These are phyloP conservation scores for Gopherus flavomarginatus DNA, from an alignment of 2,113 vertebrate species.

Conservation along the genomic window DNA sequence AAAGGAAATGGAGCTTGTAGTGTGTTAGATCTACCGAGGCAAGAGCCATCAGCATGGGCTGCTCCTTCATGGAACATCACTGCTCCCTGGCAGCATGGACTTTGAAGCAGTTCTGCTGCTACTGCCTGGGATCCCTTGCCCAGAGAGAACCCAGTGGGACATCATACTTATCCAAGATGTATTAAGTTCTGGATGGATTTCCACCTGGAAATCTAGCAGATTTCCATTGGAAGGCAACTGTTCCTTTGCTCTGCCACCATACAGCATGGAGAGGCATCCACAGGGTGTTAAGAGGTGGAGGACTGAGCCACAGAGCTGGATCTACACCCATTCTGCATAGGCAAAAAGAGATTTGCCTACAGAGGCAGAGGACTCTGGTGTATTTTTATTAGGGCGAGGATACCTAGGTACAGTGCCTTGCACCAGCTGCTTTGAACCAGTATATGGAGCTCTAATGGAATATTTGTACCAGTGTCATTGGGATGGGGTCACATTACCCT, in stretches of 20 bases:
- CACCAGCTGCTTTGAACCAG: too few relatives aligned
- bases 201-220: background rate
- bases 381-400: too few relatives aligned
- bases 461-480: too few relatives aligned
- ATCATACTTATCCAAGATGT: background rate
- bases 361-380: too few relatives aligned
- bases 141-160: background rate
- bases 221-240: background rate
- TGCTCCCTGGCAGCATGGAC: background rate
- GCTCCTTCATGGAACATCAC: too few relatives aligned
- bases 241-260: background rate
- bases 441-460: too few relatives aligned
- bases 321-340: background rate
- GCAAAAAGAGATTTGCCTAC: too few relatives aligned
- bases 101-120: background rate
- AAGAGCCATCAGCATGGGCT: too few relatives aligned
- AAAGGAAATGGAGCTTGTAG: background rate
- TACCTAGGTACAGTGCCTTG: too few relatives aligned
- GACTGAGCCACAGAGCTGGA: background rate
- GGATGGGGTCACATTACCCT: too few relatives aligned
- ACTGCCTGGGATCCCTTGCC: background rate
- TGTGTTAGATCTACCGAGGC: background rate
- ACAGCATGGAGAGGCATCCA: background rate
- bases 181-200: background rate
- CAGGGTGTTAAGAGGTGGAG: background rate